Base-by-base conservation (phyloP, 2,797 vertebrate species). In the Enoplosus armatus region DNA sequence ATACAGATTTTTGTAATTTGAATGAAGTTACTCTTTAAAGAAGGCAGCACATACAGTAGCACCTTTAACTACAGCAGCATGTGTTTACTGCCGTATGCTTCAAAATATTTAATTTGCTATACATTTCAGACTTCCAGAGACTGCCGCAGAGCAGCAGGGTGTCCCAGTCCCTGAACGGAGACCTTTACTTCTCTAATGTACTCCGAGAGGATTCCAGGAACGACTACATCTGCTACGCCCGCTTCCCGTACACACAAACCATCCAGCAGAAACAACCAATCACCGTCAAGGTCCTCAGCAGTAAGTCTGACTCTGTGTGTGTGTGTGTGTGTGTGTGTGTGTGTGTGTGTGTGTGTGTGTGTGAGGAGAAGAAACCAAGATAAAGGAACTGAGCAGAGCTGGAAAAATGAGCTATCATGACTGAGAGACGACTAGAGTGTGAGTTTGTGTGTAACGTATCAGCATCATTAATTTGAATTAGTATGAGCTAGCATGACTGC, bases 241-340 rank as follows among this genome's bases (percentile, higher is more conserved):
- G 98, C 87, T 99, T 99, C 95, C 98, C 98, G 29, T 96, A 98
- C 90, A 99, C 98, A 0, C 98, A 99, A 92, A 99, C 98, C 87
- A 99, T 99, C 92, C 98, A 99, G 85, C 98, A 99, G 94, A 99
- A 99, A 81, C 98, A 99, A 82, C 98, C 98, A 60, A 99, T 99
- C 93, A 96, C 95, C 69, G 94, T 99, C 85, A 98, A 92, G 84
- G 98, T 99, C 86, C 81, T 97, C 87, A 96, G 95, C 94, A 94
- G 98, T 99, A 96, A 95, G 97, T 97, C 63, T 39, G 39, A 31
- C 22, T 33, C 12, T 27, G n/a, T 29, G 29, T 51, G 72, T 47
- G 72, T 18, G n/a, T 48, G 22, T 53, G 18, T 15, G 1, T 11
- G 24, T 26, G 41, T 48, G 47, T 53, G 51, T 27, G 12, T 53